Evolutionary conservation across 2,888 invertebrate genomes (phyloP), one percentile per base, ranked within the genome.

Genomic region (Pseudococcus jackbeardsleyi): DNA sequence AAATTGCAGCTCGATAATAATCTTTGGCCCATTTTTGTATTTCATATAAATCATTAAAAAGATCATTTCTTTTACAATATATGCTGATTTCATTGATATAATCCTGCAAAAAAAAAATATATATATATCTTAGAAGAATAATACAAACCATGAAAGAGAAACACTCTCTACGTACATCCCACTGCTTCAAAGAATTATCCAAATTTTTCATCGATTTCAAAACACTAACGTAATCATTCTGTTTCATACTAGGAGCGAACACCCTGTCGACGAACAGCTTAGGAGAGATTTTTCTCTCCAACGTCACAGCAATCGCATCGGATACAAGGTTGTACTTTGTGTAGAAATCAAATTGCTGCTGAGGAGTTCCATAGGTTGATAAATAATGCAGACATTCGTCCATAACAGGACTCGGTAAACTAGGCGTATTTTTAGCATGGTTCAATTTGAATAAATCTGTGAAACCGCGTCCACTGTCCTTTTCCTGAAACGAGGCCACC

Each of bases 301-400:
- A 92, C 87, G 95, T 94, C 90, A 96, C 96, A 88, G 93, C 92
- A 11, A 96, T 92, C 11, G 89, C 95, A 86, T 95, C 94, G 8
- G 92, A 92, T 90, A 95, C 92, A 90, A 95, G 94, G 17, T 94
- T 94, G 90, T 96, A 95, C 89, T 94, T 94, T 90, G 96, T 93
- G 90, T 95, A 95, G 91, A 97, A 97, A 89, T 94, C 94, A 87
- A 97, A 93, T 88, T 96, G 93, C 12, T 95, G 94, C 0, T 93
- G 92, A 90, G 95, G 95, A 4, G 95, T 95, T 0, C 97, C 97
- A 90, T 97, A 98, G 89, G 94, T 95, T 4, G 93, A 93, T 4
- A 98, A 92, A 91, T 98, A 98, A 91, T 95, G 96, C 1, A 96
- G 91, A 90, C 96, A 96, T 92, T 98, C 97, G 89, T 95, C 94